Conservation (phyloP, 2,797 vertebrate species). For the Anomalospiza imberbis region DNA sequence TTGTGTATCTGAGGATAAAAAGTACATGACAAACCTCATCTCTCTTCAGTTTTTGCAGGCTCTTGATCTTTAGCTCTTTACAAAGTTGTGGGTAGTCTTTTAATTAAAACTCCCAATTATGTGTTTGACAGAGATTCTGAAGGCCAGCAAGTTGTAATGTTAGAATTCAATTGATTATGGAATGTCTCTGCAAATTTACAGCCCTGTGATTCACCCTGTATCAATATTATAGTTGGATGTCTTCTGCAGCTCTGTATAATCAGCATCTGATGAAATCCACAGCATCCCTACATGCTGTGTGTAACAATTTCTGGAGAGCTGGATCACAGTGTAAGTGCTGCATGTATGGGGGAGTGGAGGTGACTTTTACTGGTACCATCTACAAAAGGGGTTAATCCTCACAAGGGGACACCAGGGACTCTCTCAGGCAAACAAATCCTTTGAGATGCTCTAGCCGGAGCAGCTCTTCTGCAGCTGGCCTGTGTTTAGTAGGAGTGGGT, state of each 20-base stretch:
- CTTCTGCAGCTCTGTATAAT: neutral
- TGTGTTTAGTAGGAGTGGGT: neutral
- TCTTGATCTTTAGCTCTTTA: neutral
- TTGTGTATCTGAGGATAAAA: neutral
- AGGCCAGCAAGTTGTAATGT: neutral
- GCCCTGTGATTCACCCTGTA: neutral
- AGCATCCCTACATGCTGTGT: neutral
- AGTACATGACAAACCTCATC: neutral
- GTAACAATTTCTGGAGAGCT: neutral
- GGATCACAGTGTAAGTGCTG: neutral
- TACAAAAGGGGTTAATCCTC: neutral
- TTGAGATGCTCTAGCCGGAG: neutral
- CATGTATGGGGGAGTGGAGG: neutral
- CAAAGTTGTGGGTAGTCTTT: neutral
- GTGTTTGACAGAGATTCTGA: neutral
- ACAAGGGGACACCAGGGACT: neutral
- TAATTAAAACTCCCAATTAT: constrained; percentile 5
- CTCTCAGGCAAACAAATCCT: neutral
- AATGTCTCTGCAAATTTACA: neutral
- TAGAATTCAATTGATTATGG: neutral
- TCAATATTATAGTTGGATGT: neutral
- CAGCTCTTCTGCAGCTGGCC: neutral
- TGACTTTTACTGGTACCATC: neutral
- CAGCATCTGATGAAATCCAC: neutral
- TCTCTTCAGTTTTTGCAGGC: neutral